Percentiles rank a stretch among this genome's conserved stretches.
These are phyloP conservation scores for Zhuqinia jingwanae DNA, from an alignment of 2,888 invertebrate species.

Conservation along the genomic window DNA sequence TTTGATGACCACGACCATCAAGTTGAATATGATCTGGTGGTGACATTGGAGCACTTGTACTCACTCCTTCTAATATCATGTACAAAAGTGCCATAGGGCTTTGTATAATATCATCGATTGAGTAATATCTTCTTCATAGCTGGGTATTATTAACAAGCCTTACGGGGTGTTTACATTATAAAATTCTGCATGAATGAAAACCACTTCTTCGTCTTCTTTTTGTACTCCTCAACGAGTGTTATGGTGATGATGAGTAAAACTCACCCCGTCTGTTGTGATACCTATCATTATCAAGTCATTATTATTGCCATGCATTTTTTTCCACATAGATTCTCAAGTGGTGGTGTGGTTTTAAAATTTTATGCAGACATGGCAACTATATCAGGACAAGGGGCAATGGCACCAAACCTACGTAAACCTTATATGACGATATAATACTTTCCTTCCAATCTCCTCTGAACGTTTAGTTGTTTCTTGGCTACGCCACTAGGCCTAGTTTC, in stretches of 20 bases:
- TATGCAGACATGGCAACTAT: conserved; percentile 23
- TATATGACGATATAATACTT: no score
- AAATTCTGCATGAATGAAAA: no score
- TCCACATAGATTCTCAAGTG: conserved; percentile 34
- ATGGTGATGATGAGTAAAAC: conserved; percentile 2
- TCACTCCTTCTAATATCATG: no score
- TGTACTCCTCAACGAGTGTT: not conserved
- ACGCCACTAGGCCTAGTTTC: no score
- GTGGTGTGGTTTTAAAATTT: not conserved
- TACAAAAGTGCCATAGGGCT: no score
- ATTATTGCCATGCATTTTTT: not conserved
- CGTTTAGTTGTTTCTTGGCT: no score
- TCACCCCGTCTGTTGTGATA: not conserved
- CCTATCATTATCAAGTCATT: not conserved
- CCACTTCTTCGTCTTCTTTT: not conserved
- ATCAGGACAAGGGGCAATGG: not conserved
- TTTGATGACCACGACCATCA: not conserved
- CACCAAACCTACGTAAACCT: not conserved
- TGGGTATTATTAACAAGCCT: no score
- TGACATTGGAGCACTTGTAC: no score
- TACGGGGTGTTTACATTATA: no score
- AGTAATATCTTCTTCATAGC: no score
- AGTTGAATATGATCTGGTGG: not conserved
- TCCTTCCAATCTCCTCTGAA: no score
- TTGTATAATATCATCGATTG: no score